phyloP scores from a whole-genome alignment of 2,797 vertebrate species.

The Brotula barbata region DNA sequence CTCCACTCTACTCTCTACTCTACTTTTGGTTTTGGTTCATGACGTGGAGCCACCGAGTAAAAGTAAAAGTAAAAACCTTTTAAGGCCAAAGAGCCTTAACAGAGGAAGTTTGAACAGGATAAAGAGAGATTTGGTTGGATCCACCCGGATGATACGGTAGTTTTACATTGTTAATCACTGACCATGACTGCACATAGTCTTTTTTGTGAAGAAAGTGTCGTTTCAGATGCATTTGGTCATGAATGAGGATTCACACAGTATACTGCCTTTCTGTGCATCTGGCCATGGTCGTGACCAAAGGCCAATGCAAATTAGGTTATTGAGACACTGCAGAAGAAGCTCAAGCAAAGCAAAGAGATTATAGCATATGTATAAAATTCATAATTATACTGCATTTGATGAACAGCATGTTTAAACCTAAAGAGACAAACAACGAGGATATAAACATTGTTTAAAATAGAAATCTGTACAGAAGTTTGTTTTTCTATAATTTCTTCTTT shows the following conservation, averaged over 20 bases:
- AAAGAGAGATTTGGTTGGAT: conserved; percentile 77
- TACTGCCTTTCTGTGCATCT: conserved; percentile 45
- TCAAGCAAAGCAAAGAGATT: conserved; percentile 36
- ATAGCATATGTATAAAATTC: conserved; percentile 26
- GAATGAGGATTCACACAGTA: conserved; percentile 57
- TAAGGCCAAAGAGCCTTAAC: conserved; percentile 73
- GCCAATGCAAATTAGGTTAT: conserved; percentile 60
- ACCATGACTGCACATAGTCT: conserved; percentile 73
- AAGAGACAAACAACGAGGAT: conserved; percentile 1
- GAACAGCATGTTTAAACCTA: conserved; percentile 2
- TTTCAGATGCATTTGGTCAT: conserved; percentile 74
- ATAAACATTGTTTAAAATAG: conserved; percentile 5
- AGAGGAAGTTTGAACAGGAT: conserved; percentile 76
- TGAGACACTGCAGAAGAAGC: conserved; percentile 47
- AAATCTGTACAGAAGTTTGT: neutral
- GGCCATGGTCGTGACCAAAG: conserved; percentile 45
- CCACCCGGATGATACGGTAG: conserved; percentile 81
- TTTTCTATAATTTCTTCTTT: neutral
- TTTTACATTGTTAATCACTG: conserved; percentile 79
- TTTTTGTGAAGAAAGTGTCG: conserved; percentile 73
- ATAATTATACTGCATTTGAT: conserved; percentile 5
- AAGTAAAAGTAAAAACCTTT: conserved; percentile 75
- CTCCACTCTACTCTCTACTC: no score
- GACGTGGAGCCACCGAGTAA: conserved; percentile 74
- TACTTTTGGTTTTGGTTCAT: conserved; percentile 60